These are phyloP conservation scores for Lagria hirta DNA, from an alignment of 2,888 invertebrate species.

Conservation along the genomic window DNA sequence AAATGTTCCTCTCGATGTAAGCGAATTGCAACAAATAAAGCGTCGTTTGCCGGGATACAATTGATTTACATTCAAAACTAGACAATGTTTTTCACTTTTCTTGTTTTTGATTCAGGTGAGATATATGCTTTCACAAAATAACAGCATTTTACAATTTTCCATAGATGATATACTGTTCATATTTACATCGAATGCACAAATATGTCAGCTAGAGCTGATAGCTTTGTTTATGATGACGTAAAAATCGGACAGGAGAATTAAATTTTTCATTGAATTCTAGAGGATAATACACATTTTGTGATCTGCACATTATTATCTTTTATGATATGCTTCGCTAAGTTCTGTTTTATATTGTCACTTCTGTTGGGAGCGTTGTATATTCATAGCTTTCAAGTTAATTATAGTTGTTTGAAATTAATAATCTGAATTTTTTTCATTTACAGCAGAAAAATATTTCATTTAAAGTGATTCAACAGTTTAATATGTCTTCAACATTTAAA, in stretches of 20 bases:
- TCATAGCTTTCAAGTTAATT: too few species aligned
- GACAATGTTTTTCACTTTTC: slow-evolving; percentile 1
- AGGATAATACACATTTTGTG: too few species aligned
- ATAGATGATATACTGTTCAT: slow-evolving; percentile 18
- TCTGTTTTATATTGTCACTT: too few species aligned
- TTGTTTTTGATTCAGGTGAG: slow-evolving; percentile 10
- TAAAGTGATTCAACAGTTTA: too few species aligned
- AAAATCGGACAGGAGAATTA: slow-evolving; percentile 18
- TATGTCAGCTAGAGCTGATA: slow-evolving; percentile 12
- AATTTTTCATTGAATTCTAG: too few species aligned
- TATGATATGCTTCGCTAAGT: too few species aligned
- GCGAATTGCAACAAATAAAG: slow-evolving; percentile 3
- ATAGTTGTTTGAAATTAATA: too few species aligned
- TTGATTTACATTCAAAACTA: slow-evolving; percentile 7
- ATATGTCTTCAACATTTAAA: too few species aligned
- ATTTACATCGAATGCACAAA: slow-evolving; percentile 20
- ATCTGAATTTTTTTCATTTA: too few species aligned
- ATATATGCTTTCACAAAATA: slow-evolving; percentile 11
- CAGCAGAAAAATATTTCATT: too few species aligned
- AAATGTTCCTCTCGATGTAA: not conserved
- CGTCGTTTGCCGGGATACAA: not conserved
- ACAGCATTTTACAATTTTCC: slow-evolving; percentile 14
- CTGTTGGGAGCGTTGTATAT: too few species aligned
- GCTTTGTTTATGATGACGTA: slow-evolving; percentile 19
- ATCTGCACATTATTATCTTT: too few species aligned